A percentile compares a stretch with the other conserved stretches of the same genome.
Evolutionary conservation across 1,140 invertebrate species (phyloP).

Genomic region (Triops longicaudatus): DNA sequence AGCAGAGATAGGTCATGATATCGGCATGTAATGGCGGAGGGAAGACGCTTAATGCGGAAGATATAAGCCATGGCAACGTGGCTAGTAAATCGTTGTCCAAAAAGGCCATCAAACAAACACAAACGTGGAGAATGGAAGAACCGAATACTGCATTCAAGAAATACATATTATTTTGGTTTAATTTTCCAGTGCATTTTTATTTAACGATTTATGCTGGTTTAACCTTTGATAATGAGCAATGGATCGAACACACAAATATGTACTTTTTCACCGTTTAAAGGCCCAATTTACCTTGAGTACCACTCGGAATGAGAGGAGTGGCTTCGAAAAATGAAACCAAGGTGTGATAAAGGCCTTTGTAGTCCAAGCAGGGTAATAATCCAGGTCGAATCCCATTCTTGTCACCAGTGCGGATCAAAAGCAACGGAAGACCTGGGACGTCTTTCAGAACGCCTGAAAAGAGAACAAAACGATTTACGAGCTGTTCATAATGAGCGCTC

Average conservation of each 20-base stretch:
- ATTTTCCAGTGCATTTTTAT: too few relatives aligned
- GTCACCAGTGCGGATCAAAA: constrained; percentile 75
- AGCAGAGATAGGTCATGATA: constrained; percentile 89
- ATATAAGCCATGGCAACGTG: constrained; percentile 85
- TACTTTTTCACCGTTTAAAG: too few relatives aligned
- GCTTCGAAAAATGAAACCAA: constrained; percentile 73
- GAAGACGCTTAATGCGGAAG: constrained; percentile 84
- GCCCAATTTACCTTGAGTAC: constrained; percentile 58
- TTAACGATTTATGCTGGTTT: too few relatives aligned
- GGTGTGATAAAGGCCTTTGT: constrained; percentile 82
- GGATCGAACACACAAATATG: too few relatives aligned
- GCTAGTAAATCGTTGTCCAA: constrained; percentile 93
- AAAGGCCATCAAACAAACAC: constrained; percentile 89
- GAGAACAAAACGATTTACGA: constrained; percentile 22
- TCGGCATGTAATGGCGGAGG: constrained; percentile 86
- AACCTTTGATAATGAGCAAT: too few relatives aligned
- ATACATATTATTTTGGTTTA: neutral
- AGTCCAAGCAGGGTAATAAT: constrained; percentile 89
- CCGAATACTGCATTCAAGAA: constrained; percentile 69
- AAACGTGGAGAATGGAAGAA: constrained; percentile 75
- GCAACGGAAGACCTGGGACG: constrained; percentile 79
- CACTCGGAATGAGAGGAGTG: constrained; percentile 70
- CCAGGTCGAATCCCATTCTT: constrained; percentile 75
- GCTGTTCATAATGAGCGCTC: constrained; percentile 21
- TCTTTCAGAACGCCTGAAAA: constrained; percentile 82